A percentile compares a stretch with the other conserved stretches of the same genome.
These are phyloP conservation scores for Hydrotaea diabolus DNA, from an alignment of 2,888 invertebrate species.

Conservation along the genomic window DNA sequence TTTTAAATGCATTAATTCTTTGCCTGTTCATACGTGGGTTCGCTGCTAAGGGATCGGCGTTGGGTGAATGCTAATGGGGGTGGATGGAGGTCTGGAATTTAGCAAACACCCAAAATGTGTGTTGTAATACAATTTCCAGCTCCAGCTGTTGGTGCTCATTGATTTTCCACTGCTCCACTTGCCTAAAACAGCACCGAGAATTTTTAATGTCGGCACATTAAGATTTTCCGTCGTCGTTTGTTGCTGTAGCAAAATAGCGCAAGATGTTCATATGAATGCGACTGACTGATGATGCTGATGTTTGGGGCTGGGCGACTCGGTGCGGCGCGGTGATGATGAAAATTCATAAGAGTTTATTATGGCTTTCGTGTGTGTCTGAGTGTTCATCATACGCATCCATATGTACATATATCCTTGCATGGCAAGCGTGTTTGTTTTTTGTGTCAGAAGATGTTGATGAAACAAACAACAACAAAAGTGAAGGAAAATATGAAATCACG, in stretches of 20 bases:
- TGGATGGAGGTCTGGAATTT: conserved; percentile 24
- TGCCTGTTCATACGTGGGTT: conserved; percentile 24
- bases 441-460: neutral
- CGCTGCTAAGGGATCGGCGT: neutral
- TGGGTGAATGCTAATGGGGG: neutral
- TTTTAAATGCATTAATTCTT: conserved; percentile 67
- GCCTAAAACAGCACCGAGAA: conserved; percentile 53
- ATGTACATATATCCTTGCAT: neutral
- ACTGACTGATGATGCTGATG: conserved; percentile 7
- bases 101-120: conserved; percentile 30
- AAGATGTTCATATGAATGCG: conserved; percentile 23
- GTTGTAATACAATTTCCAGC: conserved; percentile 45
- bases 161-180: conserved; percentile 60
- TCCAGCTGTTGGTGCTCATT: conserved; percentile 61
- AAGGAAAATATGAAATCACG: conserved; percentile 60
- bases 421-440: conserved; percentile 32
- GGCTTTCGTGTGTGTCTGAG: neutral
- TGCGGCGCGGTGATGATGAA: conserved; percentile 19
- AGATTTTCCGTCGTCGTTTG: conserved; percentile 12
- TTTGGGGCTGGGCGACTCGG: neutral
- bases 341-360: conserved; percentile 47
- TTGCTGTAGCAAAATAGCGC: neutral
- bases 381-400: neutral
- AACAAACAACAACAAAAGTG: neutral
- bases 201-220: conserved; percentile 60